Conservation (phyloP, 2,113 vertebrate species). For the Erpornis zantholeuca region DNA sequence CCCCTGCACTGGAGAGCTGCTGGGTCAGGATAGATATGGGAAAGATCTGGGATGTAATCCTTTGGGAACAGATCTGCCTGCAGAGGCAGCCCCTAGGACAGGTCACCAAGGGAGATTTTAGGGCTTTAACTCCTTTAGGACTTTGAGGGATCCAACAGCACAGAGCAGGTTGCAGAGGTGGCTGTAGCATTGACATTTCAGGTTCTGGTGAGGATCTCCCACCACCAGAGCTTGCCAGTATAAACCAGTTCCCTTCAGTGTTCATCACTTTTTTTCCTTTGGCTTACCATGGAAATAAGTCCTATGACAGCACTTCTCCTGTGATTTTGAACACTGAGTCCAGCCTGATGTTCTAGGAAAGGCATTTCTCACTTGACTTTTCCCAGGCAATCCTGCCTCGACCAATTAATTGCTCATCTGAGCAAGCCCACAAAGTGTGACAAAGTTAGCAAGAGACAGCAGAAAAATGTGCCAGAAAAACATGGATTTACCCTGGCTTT, state of each 20-base stretch:
- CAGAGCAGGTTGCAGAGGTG: neutral
- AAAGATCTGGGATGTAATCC: neutral
- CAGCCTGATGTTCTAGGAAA: neutral
- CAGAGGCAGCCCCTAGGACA: neutral
- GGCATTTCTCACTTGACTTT: conserved; percentile 9
- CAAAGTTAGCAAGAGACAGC: neutral
- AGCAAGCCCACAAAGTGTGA: neutral
- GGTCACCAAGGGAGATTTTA: neutral
- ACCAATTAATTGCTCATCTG: neutral
- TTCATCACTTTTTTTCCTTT: neutral
- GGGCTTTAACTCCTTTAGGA: neutral
- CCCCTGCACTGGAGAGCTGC: accelerated
- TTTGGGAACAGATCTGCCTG: neutral
- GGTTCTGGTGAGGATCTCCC: neutral
- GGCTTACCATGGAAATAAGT: neutral
- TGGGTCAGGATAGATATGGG: accelerated
- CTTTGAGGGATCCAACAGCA: neutral
- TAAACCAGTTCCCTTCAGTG: neutral
- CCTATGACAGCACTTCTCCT: neutral
- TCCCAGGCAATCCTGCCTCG: neutral
- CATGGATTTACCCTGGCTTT: neutral
- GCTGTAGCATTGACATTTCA: accelerated
- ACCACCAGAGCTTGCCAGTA: neutral
- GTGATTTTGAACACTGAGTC: neutral
- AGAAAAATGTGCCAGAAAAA: neutral